Evolutionary conservation across 2,797 vertebrate species (phyloP), one percentile per base, ranked within the genome.

Genomic region (Arrhamphus sclerolepis): DNA sequence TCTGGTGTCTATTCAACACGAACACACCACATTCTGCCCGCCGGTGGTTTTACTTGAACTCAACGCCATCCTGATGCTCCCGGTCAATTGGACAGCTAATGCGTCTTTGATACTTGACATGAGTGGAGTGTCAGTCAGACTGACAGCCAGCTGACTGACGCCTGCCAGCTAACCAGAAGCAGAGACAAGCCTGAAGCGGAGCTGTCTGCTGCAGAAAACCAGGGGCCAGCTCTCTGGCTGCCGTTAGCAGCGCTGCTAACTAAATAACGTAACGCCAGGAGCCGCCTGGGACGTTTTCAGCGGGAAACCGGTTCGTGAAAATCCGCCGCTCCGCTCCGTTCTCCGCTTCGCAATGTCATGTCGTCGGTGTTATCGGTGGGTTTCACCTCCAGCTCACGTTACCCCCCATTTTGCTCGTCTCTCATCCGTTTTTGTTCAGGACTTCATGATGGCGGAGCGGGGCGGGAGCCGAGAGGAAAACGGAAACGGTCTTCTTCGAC

Each of bases 401-500:
- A 66, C 83, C 85, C 34, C 86, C 85, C 89, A 88, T 90, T 83
- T 86, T 79, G 68, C 75, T 87, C 77, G 80, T 72, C 55, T 84
- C 73, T 69, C 84, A 61, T 81, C 79, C 85, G 86, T 89, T 92
- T 92, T 92, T 92, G 91, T 93, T 92, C 92, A 89, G 84, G 79
- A 90, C 87, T 91, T 89, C 85, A 92, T 93, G 90, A 94, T 94
- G 93, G 92, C 93, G 92, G 91, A 90, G 83, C 80, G 90, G 92
- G 92, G 91, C 83, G 91, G 91, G 90, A 93, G 90, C 88, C 83
- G 86, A 87, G 62, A 87, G 89, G 85, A 91, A 92, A 89, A 55
- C 90, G 91, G 92, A 93, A 93, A 70, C 26, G 19, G 1, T 80
- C 78, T 89, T 91, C 83, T 86, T 89, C 89, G 39, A 58, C 61